Conservation (phyloP, 2,888 invertebrate genomes). For the Fragum fragum region DNA sequence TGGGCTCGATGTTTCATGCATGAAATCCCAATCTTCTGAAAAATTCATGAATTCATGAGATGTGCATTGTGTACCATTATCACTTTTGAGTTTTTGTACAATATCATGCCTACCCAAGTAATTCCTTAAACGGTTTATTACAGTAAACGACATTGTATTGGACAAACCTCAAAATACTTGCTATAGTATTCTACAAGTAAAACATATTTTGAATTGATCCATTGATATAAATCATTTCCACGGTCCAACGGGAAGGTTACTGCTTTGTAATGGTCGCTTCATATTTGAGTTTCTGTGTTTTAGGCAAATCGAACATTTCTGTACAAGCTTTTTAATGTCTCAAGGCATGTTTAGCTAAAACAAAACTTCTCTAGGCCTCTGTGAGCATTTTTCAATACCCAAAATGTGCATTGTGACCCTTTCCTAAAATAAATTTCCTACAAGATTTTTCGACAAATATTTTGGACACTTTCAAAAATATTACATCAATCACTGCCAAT, state of each 20-base stretch:
- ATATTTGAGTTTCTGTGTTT: conserved; percentile 48
- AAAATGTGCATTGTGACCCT: conserved; percentile 42
- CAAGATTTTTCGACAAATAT: conserved; percentile 37
- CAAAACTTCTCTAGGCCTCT: conserved; percentile 45
- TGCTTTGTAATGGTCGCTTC: conserved; percentile 48
- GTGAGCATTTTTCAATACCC: conserved; percentile 46
- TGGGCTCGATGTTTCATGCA: conserved; percentile 59
- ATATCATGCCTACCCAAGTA: conserved; percentile 43
- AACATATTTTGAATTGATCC: conserved; percentile 52
- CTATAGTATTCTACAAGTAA: conserved; percentile 59
- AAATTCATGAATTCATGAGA: conserved; percentile 49
- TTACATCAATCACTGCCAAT: conserved; percentile 38
- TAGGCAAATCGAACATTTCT: conserved; percentile 44
- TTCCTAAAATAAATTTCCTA: conserved; percentile 34
- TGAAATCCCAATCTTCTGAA: conserved; percentile 55
- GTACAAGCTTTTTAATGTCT: conserved; percentile 31
- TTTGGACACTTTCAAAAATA: conserved; percentile 52
- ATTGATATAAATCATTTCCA: conserved; percentile 64
- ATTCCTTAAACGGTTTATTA: conserved; percentile 52
- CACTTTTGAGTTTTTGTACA: conserved; percentile 39
- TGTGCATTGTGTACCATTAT: conserved; percentile 58
- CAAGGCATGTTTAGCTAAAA: conserved; percentile 49
- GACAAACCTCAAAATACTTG: conserved; percentile 20
- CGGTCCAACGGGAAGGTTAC: conserved; percentile 49
- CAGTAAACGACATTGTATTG: conserved; percentile 23